phyloP scores from a whole-genome alignment of 2,113 vertebrate species.

The Scartelaos histophorus region DNA sequence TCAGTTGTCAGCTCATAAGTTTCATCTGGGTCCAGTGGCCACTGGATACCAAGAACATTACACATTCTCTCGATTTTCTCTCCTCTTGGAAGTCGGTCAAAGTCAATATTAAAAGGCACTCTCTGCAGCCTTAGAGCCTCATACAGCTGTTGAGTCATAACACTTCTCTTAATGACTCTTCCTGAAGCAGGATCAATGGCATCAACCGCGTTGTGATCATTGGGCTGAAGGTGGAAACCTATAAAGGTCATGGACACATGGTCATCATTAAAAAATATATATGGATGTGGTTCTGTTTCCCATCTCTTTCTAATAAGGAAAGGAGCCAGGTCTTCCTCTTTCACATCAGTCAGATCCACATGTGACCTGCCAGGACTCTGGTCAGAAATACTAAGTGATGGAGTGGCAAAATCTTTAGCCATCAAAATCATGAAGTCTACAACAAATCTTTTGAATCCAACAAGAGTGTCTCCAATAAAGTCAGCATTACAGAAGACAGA shows the following conservation, averaged over 20 bases:
- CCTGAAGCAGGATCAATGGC: conserved; percentile 79
- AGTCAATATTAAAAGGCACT: conserved; percentile 90
- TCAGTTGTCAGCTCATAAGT: conserved; percentile 94
- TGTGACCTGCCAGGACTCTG: conserved; percentile 82
- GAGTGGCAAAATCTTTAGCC: conserved; percentile 95
- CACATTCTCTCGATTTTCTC: conserved; percentile 87
- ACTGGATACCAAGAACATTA: conserved; percentile 84
- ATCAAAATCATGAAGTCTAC: conserved; percentile 95
- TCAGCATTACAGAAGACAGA: conserved; percentile 86
- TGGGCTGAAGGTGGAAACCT: conserved; percentile 85
- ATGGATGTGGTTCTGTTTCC: conserved; percentile 95
- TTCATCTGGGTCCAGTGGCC: conserved; percentile 86
- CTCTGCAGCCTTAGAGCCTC: conserved; percentile 78
- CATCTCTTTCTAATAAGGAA: conserved; percentile 89
- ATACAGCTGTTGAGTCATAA: conserved; percentile 82
- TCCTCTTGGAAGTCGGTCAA: conserved; percentile 80
- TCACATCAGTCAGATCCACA: conserved; percentile 57
- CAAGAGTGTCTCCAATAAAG: conserved; percentile 81
- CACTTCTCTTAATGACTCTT: conserved; percentile 77
- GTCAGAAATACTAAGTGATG: conserved; percentile 88
- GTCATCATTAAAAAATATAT: conserved; percentile 93
- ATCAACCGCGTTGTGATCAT: conserved; percentile 68
- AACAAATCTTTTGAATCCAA: conserved; percentile 92
- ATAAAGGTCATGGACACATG: conserved; percentile 92
- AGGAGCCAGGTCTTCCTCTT: conserved; percentile 87